Base-by-base conservation (phyloP, 2,797 vertebrate species). In the Darevskia mixta region DNA sequence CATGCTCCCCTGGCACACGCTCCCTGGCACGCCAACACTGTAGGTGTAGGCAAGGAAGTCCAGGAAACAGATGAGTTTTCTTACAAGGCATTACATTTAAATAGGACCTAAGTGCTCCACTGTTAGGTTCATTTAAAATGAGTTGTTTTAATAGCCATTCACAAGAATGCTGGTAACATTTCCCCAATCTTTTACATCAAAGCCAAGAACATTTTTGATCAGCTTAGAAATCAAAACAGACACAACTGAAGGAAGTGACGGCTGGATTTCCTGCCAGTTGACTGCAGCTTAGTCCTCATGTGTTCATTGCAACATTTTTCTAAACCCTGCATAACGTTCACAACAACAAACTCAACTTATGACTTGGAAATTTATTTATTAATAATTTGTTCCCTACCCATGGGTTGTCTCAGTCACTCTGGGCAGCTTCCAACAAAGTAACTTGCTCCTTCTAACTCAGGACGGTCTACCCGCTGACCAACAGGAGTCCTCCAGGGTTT, bases 141-240 rank as follows among this genome's bases (percentile, higher is more conserved):
- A 35, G 29, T 41, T 25, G 15, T 25, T 75, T 85, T 27, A 43
- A 49, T 20, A 64, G 10, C 17, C 10, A 49, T 23, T 45, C 66
- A 79, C 23, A 75, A 76, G 5, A 11, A 79, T 55, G 58, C 55
- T 49, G 41, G 8, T 64, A 3, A 15, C 1, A 35, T 66, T 45
- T 6, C 66, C 23, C 18, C 8, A 25, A 2, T 45, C 4, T n/a
- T 20, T 49, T 17, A 8, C 77, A 64, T 81, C 43, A 55, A 89
- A 67, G 11, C 69, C 67, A 66, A 81, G 25, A 81, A 38, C 7
- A 15, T 45, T 32, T 49, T 17, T 55, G 41, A 81, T 76, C n/a
- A 38, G 18, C n/a, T 55, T 32, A 43, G 29, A 73, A 55, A n/a
- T 69, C 45, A 45, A 86, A 89, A 80, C 75, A 89, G 75, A 76